These are phyloP conservation scores for Volucella inflata DNA, from an alignment of 2,888 invertebrate genomes.

Conservation along the genomic window DNA sequence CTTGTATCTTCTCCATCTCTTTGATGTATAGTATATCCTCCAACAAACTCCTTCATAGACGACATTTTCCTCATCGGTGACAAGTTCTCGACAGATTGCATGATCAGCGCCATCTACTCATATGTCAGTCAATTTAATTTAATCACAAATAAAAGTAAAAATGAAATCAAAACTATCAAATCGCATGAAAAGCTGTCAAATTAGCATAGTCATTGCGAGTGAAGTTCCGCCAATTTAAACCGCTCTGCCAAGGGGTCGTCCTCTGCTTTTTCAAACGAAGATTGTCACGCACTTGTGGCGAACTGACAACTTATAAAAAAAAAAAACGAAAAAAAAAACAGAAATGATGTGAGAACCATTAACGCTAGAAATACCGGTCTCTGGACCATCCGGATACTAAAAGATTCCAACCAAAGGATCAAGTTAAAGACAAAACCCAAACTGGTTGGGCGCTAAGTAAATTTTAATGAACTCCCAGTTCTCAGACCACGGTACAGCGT, in stretches of 20 bases:
- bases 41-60: no score
- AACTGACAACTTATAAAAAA: no score
- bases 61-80: no score
- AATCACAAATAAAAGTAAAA: not conserved
- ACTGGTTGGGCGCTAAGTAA: slow-evolving; percentile 67
- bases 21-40: no score
- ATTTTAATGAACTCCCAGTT: slow-evolving; percentile 65
- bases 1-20: no score
- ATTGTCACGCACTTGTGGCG: slow-evolving; percentile 66
- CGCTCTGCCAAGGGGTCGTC: slow-evolving; percentile 3
- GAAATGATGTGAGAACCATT: slow-evolving; percentile 73
- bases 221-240: slow-evolving; percentile 43
- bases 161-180: slow-evolving; percentile 11
- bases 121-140: slow-evolving; percentile 8
- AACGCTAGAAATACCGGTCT: slow-evolving; percentile 69
- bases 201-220: slow-evolving; percentile 36
- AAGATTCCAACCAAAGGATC: slow-evolving; percentile 32
- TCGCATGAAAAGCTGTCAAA: slow-evolving; percentile 50
- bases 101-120: not conserved
- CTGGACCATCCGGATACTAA: not conserved
- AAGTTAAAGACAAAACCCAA: slow-evolving; percentile 17
- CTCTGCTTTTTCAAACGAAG: slow-evolving; percentile 42
- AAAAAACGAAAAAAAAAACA: not conserved
- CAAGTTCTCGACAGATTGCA: slow-evolving; percentile 1
- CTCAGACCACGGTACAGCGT: slow-evolving; percentile 13